Conservation (phyloP, 2,797 vertebrate species). For the Syncerus caffer region DNA sequence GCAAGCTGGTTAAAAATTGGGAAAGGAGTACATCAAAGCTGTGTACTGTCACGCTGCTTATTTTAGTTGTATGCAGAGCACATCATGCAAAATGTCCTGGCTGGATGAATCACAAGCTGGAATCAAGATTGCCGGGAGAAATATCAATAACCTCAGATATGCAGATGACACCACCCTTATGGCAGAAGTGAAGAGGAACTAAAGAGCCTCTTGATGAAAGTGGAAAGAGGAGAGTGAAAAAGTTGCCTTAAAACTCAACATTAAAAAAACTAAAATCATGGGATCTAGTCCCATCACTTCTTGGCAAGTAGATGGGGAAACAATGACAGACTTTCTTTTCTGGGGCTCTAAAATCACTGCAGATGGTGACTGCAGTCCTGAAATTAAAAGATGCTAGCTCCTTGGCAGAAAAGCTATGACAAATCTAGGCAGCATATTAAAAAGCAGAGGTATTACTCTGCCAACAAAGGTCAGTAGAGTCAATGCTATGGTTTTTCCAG, state of each 20-base stretch:
- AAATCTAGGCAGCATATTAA: not conserved
- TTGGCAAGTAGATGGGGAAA: not conserved
- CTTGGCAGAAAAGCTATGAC: not conserved
- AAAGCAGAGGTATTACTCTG: not conserved
- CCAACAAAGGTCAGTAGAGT: not conserved
- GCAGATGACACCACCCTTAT: not conserved
- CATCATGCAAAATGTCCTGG: not conserved
- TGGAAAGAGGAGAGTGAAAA: not conserved
- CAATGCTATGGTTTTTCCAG: not conserved
- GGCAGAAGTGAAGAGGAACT: not conserved
- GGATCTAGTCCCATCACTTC: not conserved
- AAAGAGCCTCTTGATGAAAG: not conserved
- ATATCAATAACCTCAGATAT: not conserved
- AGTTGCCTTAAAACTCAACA: not conserved
- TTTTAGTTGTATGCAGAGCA: not conserved
- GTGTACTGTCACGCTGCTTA: not conserved
- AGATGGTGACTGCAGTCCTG: not conserved
- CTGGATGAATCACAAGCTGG: not conserved
- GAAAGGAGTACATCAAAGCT: not conserved
- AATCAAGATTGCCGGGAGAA: not conserved
- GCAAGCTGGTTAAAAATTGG: not conserved
- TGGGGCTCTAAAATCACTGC: not conserved
- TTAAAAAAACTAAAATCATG: not conserved
- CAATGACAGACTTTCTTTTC: not conserved
- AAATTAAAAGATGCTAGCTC: not conserved